Percentiles rank a stretch among this genome's conserved stretches.
Conservation (phyloP, 2,113 vertebrate species). For the Cairina moschata region DNA sequence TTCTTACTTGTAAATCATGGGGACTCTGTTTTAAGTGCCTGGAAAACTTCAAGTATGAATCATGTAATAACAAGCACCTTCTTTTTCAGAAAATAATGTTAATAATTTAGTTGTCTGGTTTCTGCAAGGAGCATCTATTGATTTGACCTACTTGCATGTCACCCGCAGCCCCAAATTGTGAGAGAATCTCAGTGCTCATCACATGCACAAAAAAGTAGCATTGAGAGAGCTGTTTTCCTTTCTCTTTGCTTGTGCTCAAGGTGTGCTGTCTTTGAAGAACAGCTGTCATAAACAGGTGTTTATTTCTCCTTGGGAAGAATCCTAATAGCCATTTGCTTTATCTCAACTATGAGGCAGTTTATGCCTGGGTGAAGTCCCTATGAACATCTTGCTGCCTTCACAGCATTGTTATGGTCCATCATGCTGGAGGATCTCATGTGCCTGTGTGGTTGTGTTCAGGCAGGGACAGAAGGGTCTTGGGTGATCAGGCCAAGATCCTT, state of each 20-base stretch:
- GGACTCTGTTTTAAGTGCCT: neutral
- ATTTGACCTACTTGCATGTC: constrained; percentile 2
- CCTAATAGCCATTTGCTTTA: neutral
- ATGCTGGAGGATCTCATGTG: rapidly evolving
- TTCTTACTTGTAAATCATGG: constrained; percentile 42
- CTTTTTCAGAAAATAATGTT: constrained; percentile 35
- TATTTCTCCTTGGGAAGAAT: neutral
- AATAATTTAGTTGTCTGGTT: constrained; percentile 50
- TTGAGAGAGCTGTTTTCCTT: neutral
- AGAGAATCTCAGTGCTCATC: neutral
- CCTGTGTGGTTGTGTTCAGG: rapidly evolving
- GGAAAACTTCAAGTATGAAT: constrained; percentile 28
- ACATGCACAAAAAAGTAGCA: rapidly evolving
- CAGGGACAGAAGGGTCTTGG: neutral
- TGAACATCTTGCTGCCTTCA: neutral
- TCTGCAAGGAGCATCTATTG: neutral
- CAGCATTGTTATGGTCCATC: rapidly evolving
- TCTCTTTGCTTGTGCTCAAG: neutral
- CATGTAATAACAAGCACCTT: neutral
- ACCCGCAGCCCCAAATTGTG: neutral
- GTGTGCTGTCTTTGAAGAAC: neutral
- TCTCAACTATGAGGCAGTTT: neutral
- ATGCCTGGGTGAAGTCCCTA: rapidly evolving
- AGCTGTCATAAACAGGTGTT: neutral
- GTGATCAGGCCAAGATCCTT: neutral